These are phyloP conservation scores for Periophthalmus magnuspinnatus DNA, from an alignment of 2,797 vertebrate species.

Conservation along the genomic window DNA sequence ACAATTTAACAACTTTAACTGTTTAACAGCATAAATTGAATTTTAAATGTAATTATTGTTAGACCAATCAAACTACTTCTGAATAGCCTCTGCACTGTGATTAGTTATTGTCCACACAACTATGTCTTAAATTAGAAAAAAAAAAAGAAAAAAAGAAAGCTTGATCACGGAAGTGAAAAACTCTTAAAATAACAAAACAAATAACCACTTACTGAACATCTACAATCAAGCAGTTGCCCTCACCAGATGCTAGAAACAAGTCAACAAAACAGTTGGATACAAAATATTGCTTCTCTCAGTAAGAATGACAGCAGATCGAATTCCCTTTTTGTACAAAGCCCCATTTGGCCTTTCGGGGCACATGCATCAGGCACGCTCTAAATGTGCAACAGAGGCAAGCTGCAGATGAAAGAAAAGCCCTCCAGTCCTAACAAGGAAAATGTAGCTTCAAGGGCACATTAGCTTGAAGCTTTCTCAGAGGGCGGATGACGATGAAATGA, in stretches of 20 bases:
- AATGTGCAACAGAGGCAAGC: conserved; percentile 55
- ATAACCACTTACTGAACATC: not conserved
- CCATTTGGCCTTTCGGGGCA: conserved; percentile 54
- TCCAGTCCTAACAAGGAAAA: conserved; percentile 71
- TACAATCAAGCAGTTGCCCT: conserved; percentile 1
- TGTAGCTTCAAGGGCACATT: conserved; percentile 72
- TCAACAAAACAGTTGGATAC: conserved; percentile 21
- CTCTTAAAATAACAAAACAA: not conserved
- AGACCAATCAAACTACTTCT: not conserved
- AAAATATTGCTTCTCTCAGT: conserved; percentile 31
- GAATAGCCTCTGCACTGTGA: not conserved
- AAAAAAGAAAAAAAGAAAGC: not conserved
- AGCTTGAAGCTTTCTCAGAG: conserved; percentile 68
- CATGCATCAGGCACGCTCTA: conserved; percentile 53
- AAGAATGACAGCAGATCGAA: conserved; percentile 32
- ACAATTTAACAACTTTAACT: too few relatives aligned
- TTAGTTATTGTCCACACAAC: not conserved
- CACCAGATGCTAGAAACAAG: conserved; percentile 21
- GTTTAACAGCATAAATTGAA: too few relatives aligned
- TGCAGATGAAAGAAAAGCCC: conserved; percentile 73
- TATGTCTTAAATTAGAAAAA: not conserved
- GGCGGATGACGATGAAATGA: conserved; percentile 61
- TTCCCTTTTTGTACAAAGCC: conserved; percentile 46
- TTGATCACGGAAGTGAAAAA: not conserved
- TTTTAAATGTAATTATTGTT: not conserved